Conservation (phyloP, 2,113 vertebrate genomes). For the Scartelaos histophorus region DNA sequence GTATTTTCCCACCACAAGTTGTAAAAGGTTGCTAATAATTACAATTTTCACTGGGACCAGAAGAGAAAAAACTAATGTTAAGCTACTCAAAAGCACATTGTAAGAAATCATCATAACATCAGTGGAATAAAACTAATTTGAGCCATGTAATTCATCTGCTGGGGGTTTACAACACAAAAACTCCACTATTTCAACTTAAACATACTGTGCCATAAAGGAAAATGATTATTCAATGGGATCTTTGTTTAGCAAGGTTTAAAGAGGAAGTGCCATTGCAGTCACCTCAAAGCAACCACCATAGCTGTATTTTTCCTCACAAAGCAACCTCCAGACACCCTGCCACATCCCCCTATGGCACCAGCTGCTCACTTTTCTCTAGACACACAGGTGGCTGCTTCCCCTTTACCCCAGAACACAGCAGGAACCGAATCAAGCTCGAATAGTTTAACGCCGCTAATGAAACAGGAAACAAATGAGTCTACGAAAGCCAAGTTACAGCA, state of each 20-base stretch:
- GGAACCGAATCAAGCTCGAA: slow-evolving; percentile 38
- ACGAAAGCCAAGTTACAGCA: background rate
- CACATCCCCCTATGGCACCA: slow-evolving; percentile 19
- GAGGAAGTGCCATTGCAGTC: slow-evolving; percentile 30
- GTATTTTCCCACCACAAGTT: too few species aligned
- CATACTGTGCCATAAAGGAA: background rate
- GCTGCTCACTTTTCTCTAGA: slow-evolving; percentile 35
- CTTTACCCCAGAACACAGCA: slow-evolving; percentile 29
- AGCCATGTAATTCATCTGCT: too few species aligned
- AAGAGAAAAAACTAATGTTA: too few species aligned
- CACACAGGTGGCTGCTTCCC: slow-evolving; percentile 40
- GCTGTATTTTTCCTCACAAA: background rate
- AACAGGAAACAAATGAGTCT: background rate
- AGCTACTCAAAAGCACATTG: too few species aligned
- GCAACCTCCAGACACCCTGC: background rate
- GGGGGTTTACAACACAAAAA: background rate
- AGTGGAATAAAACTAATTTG: too few species aligned
- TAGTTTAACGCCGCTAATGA: background rate
- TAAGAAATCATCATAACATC: too few species aligned
- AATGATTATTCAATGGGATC: background rate
- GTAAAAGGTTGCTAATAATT: too few species aligned
- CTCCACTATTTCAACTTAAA: background rate
- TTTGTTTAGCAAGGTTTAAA: slow-evolving; percentile 7
- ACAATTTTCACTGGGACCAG: too few species aligned
- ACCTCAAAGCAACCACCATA: slow-evolving; percentile 20